These are phyloP conservation scores for Loris lydekkerianus DNA, from an alignment of 2,797 vertebrate species.

Conservation along the genomic window DNA sequence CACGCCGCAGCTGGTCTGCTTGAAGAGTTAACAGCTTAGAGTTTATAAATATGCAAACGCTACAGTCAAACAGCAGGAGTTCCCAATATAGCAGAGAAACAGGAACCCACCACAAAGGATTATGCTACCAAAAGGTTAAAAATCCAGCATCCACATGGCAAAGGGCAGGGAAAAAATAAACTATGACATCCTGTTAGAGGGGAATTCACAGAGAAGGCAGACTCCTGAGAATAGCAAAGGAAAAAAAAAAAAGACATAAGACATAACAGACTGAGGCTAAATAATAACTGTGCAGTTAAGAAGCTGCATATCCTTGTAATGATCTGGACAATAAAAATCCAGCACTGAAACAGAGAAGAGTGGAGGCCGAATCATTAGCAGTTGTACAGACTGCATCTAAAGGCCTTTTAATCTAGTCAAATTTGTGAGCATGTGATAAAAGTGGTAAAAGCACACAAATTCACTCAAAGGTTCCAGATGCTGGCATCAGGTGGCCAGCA, in stretches of 20 bases:
- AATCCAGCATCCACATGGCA: conserved; percentile 25
- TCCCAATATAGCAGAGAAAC: conserved; percentile 62
- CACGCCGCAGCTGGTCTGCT: not conserved
- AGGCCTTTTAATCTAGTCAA: not conserved
- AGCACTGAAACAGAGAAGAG: not conserved
- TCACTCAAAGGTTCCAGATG: not conserved
- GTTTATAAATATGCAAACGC: not conserved
- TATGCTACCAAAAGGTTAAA: conserved; percentile 62
- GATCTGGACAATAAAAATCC: conserved; percentile 68
- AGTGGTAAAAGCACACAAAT: not conserved
- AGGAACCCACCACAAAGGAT: conserved; percentile 57
- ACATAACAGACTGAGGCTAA: not conserved
- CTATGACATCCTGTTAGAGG: conserved; percentile 25
- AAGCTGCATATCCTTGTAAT: not conserved
- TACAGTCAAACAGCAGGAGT: conserved; percentile 41
- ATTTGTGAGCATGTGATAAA: not conserved
- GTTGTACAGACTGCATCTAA: not conserved
- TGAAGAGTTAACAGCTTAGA: not conserved
- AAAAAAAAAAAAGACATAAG: not conserved
- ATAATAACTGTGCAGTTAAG: not conserved
- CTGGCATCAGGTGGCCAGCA: not conserved
- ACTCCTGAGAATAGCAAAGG: conserved; percentile 37
- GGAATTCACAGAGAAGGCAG: conserved; percentile 55
- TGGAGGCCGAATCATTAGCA: not conserved
- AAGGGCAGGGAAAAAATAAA: conserved; percentile 77